Conservation (phyloP, 1,140 invertebrate species). For the Hermatobates lingyangjiaoensis region DNA sequence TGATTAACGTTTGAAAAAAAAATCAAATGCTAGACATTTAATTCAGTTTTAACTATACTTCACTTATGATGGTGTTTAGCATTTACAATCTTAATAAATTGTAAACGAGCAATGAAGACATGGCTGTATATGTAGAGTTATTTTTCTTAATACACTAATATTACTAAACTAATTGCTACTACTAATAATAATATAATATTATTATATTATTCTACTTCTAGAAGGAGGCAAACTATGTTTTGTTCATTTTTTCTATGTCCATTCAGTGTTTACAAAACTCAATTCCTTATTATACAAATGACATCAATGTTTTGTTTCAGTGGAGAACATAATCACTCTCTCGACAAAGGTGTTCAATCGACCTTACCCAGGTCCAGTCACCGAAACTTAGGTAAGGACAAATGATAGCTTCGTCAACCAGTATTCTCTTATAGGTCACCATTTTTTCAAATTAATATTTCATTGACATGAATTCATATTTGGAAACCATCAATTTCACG, state of each 20-base stretch:
- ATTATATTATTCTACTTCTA: neutral
- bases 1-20: too few species aligned
- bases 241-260: neutral
- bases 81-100: too few species aligned
- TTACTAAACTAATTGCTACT: too few species aligned
- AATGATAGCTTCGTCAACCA: neutral
- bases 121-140: too few species aligned
- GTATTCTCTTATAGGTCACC: neutral
- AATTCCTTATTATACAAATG: neutral
- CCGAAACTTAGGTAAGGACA: conserved; percentile 1
- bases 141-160: too few species aligned
- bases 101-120: too few species aligned
- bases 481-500: neutral
- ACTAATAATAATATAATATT: too few species aligned
- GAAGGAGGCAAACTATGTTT: neutral
- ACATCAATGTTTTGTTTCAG: conserved; percentile 5
- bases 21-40: too few species aligned
- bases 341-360: conserved; percentile 11
- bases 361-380: conserved; percentile 4
- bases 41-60: too few species aligned
- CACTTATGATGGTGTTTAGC: too few species aligned
- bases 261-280: neutral
- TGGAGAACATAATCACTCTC: conserved; percentile 4
- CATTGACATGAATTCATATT: neutral
- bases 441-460: neutral